phyloP scores from a whole-genome alignment of 2,113 vertebrate species.

The Drymodes brunneopygia region DNA sequence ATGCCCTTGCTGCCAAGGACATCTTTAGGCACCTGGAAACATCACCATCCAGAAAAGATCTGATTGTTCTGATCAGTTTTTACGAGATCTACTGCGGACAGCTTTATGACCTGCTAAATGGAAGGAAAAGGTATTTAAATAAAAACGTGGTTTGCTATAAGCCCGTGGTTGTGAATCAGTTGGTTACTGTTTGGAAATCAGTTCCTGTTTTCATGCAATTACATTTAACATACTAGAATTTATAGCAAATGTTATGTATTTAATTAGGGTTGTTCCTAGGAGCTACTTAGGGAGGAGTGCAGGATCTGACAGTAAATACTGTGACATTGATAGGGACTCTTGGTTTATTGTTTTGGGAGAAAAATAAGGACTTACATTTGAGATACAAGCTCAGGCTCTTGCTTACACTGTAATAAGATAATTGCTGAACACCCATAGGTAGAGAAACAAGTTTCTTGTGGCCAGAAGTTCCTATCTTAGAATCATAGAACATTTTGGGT shows the following conservation, averaged over 20 bases:
- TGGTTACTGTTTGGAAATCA: neutral
- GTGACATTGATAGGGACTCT: neutral
- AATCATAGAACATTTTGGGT: neutral
- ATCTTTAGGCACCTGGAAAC: conserved; percentile 82
- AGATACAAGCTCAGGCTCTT: neutral
- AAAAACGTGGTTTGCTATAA: neutral
- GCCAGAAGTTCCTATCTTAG: neutral
- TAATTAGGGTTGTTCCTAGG: neutral
- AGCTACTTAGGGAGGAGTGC: neutral
- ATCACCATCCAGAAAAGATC: conserved; percentile 49
- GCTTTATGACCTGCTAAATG: conserved; percentile 87
- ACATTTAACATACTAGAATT: neutral
- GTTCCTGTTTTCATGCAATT: neutral
- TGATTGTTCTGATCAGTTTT: conserved; percentile 85
- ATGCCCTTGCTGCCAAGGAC: conserved; percentile 84
- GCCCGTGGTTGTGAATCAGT: neutral
- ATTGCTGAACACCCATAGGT: neutral
- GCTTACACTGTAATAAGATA: neutral
- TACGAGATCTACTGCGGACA: conserved; percentile 95
- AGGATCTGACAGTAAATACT: neutral
- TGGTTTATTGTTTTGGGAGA: neutral
- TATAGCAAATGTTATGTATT: neutral
- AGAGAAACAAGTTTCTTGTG: neutral
- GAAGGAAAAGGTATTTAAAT: conserved; percentile 81
- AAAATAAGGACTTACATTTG: neutral